Evolutionary conservation across 2,888 invertebrate genomes (phyloP), one percentile per base, ranked within the genome.

Genomic region (Vandiemenella viatica): DNA sequence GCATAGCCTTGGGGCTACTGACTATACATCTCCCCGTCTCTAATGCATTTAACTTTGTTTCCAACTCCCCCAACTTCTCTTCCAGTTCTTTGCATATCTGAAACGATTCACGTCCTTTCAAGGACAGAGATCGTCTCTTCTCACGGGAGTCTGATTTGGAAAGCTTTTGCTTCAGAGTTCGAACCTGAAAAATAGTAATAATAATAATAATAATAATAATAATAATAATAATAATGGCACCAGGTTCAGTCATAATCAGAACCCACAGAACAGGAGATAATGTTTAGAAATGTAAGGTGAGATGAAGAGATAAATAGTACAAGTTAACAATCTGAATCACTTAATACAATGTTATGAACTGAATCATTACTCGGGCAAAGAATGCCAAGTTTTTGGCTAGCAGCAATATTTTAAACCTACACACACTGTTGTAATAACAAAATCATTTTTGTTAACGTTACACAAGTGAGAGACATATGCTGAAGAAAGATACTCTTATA

Each of bases 11-110:
- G 59, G 37, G 53, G 17, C 41, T 23, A 10, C 41, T 23, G 16
- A 42, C 13, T n/a, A 49, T n/a, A 18, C 48, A 20, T 50, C 65
- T 66, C 2, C 67, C 66, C 4, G 65, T 68, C 60, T 84, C 83
- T 46, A 85, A 64, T 54, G 77, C 72, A 48, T 77, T 72, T 43
- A 87, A 80, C 67, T 85, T 86, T 45, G 75, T 79, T 67, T 88
- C 87, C 51, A 88, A 65, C 62, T 86, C 83, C n/a, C 75, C 75
- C 42, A 89, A 71, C 63, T 89, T 89, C 54, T 84, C 83, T 64
- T 90, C 90, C 16, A 90, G 76, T 64, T 88, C 87, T 63, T 85
- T 86, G 13, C 83, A 80, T 42, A 87, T 74, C 7, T 82, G 80
- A 57, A 86, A 75, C 22, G 84, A 83, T 63, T 88, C 86, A 56